phyloP scores from a whole-genome alignment of 2,113 vertebrate species.

The Gobiocypris rarus region DNA sequence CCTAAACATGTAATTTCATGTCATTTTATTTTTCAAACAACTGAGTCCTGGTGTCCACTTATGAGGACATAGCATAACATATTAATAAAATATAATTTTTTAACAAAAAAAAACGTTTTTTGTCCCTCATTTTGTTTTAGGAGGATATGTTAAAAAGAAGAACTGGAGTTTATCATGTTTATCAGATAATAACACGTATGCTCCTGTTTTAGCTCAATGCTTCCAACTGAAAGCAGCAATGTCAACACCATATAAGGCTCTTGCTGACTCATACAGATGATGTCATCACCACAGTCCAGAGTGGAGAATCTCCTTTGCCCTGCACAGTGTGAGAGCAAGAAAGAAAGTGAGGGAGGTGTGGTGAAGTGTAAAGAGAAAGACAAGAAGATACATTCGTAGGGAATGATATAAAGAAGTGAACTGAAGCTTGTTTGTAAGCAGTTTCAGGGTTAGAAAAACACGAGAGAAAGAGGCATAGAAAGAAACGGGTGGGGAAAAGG shows the following conservation, averaged over 20 bases:
- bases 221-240: slow-evolving; percentile 35
- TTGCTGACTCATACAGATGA: slow-evolving; percentile 55
- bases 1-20: no score
- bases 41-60: no score
- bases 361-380: slow-evolving; percentile 25
- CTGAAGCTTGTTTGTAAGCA: not conserved
- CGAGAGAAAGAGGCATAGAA: not conserved
- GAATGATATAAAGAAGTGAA: not conserved
- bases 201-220: slow-evolving; percentile 26
- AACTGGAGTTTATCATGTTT: no score
- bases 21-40: no score
- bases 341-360: slow-evolving; percentile 30
- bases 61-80: no score
- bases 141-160: no score
- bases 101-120: no score
- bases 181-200: not conserved
- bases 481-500: slow-evolving; percentile 20
- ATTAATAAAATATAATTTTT: no score
- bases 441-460: not conserved
- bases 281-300: slow-evolving; percentile 52
- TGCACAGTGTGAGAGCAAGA: not conserved
- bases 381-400: slow-evolving; percentile 26
- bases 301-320: slow-evolving; percentile 43
- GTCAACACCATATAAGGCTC: slow-evolving; percentile 54
- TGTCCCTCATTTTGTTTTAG: no score